These are phyloP conservation scores for Erannis defoliaria DNA, from an alignment of 2,888 invertebrate genomes.

Conservation along the genomic window DNA sequence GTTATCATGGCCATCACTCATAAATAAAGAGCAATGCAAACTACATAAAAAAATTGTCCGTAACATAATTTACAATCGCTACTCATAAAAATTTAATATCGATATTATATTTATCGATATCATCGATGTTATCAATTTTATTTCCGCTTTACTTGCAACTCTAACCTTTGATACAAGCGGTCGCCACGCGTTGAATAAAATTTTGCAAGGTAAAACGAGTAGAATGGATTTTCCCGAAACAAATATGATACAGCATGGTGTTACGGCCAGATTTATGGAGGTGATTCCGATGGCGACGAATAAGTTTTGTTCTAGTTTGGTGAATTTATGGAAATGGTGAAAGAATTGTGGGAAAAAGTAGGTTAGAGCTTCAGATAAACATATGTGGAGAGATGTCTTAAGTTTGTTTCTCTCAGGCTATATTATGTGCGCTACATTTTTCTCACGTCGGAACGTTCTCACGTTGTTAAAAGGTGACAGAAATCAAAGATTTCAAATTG, in stretches of 20 bases:
- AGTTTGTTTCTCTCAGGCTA: not conserved
- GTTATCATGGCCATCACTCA: no score
- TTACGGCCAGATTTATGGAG: slow-evolving; percentile 54
- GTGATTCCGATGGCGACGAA: slow-evolving; percentile 49
- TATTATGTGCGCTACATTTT: slow-evolving; percentile 3
- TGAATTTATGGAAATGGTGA: slow-evolving; percentile 45
- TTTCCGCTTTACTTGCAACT: slow-evolving; percentile 15
- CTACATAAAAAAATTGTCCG: no score
- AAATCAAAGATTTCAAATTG: no score
- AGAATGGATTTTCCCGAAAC: slow-evolving; percentile 55
- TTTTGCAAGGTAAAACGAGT: slow-evolving; percentile 49
- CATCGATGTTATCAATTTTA: slow-evolving; percentile 15
- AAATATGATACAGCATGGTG: slow-evolving; percentile 54
- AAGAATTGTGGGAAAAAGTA: slow-evolving; percentile 33
- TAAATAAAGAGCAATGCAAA: no score
- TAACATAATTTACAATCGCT: not conserved
- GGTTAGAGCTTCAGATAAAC: slow-evolving; percentile 16
- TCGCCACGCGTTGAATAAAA: slow-evolving; percentile 49
- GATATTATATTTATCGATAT: slow-evolving; percentile 7
- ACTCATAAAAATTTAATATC: not conserved
- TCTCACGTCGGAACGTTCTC: not conserved
- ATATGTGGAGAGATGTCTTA: slow-evolving; percentile 1
- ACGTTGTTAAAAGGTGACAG: no score
- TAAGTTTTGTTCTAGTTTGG: slow-evolving; percentile 45
- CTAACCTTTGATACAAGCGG: slow-evolving; percentile 31